Base-by-base conservation (phyloP, 2,797 vertebrate genomes). In the Limosa lapponica region DNA sequence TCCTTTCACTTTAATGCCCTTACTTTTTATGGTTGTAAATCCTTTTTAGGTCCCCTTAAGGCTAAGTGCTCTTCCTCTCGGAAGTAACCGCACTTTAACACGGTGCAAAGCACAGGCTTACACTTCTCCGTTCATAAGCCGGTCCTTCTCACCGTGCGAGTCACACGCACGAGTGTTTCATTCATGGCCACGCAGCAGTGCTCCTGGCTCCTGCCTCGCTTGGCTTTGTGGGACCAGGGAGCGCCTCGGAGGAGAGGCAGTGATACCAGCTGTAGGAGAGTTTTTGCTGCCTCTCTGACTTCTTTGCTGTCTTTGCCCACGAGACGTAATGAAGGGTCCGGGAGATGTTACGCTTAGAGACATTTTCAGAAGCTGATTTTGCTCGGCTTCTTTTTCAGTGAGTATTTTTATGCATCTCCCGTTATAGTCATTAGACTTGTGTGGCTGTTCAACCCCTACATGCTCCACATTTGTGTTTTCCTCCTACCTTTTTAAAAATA, bases 401-500 rank as follows among this genome's bases (percentile, higher is more conserved):
- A 67, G 65, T 94, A 81, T 95, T 96, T 96, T 93, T 49, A 49
- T 79, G 93, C 39, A 22, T 43, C 61, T 96, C 80, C 93, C 55
- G n/a, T 95, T 93, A 92, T 81, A 93, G 87, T 89, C 84, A 89
- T 91, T 95, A 96, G 91, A 58, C 58, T 89, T 81, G 72, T 86
- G 85, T 83, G 82, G 65, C 89, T 95, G 73, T 51, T 95, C 80
- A 88, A 78, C 84, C 96, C 85, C 89, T 97, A 88, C 80, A 34
- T 72, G 82, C 85, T 94, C 91, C 93, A 93, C 87, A 90, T 72
- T 95, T 91, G 84, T 96, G 82, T 95, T 95, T 93, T 88, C 93
- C 93, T 95, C 89, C 94, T 93, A 96, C 91, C 66, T 93, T 79
- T 79, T 94, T 87, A 87, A 96, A 97, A 97, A 95, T 95, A 96